Evolutionary conservation across 2,797 vertebrate genomes (phyloP).

Genomic region (Hydrocynus forskahlii): DNA sequence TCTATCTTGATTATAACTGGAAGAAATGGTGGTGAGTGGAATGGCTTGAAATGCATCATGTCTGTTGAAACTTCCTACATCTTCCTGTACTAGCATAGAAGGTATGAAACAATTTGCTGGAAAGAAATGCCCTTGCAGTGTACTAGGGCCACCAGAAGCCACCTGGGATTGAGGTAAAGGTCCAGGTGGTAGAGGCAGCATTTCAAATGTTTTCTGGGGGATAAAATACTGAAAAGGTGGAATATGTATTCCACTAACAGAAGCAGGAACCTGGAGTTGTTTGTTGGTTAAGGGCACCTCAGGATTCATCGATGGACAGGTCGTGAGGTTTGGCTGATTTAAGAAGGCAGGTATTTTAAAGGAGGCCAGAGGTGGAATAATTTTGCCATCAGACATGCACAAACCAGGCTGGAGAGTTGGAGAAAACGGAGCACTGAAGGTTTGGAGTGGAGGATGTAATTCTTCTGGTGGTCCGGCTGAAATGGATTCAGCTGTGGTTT

Average conservation of each 20-base stretch:
- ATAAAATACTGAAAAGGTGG: background rate
- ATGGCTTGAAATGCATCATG: background rate
- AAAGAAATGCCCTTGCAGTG: background rate
- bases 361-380: background rate
- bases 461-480: background rate
- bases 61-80: background rate
- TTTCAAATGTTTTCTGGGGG: slow-evolving; percentile 2
- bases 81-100: no score
- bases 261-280: background rate
- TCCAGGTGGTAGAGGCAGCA: background rate
- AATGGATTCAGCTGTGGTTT: background rate
- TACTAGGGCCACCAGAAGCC: background rate
- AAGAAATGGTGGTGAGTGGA: background rate
- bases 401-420: background rate
- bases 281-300: background rate
- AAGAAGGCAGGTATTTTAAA: background rate
- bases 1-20: no score
- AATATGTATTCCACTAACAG: background rate
- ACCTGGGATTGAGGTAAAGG: background rate
- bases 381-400: background rate
- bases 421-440: background rate
- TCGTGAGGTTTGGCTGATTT: background rate
- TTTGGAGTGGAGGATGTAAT: background rate
- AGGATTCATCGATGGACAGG: no score
- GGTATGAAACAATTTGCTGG: background rate